These are phyloP conservation scores for Aplysina aerophoba DNA, from an alignment of 37 sponge, comb jelly and placozoan genomes.

Conservation along the genomic window DNA sequence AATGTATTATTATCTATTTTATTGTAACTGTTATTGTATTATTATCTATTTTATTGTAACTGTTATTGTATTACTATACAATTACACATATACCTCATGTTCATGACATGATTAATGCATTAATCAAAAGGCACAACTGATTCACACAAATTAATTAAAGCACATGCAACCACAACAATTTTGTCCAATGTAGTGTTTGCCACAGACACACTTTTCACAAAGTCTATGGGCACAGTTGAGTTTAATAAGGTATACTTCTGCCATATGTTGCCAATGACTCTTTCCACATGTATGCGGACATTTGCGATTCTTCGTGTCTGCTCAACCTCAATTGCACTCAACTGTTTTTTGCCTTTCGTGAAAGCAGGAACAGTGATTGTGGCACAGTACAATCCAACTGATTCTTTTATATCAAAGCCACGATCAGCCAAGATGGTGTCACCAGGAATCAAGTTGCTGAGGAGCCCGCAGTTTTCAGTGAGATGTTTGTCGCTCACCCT, in stretches of 20 bases:
- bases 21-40: too few species aligned
- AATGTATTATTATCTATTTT: too few species aligned
- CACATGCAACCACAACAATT: slow-evolving; percentile 59
- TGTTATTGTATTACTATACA: too few species aligned
- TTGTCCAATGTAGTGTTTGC: slow-evolving; percentile 48
- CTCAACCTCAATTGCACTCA: slow-evolving; percentile 48
- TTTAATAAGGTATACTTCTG: too few species aligned
- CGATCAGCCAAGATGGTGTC: neutral
- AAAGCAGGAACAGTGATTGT: slow-evolving; percentile 14
- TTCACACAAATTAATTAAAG: slow-evolving; percentile 49
- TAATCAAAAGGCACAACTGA: slow-evolving; percentile 63
- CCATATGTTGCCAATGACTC: too few species aligned
- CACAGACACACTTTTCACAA: slow-evolving; percentile 28
- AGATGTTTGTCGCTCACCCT: slow-evolving; percentile 19
- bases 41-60: too few species aligned
- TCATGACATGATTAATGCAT: too few species aligned
- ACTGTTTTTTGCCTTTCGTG: slow-evolving; percentile 43
- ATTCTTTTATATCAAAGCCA: slow-evolving; percentile 6
- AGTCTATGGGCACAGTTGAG: too few species aligned
- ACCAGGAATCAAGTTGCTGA: neutral
- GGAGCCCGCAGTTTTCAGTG: neutral
- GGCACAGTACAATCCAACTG: neutral
- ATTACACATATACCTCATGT: too few species aligned
- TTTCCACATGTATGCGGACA: slow-evolving; percentile 59
- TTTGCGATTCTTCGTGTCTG: slow-evolving; percentile 48